Evolutionary conservation across 2,113 vertebrate species (phyloP).

Genomic region (Rhineura floridana): DNA sequence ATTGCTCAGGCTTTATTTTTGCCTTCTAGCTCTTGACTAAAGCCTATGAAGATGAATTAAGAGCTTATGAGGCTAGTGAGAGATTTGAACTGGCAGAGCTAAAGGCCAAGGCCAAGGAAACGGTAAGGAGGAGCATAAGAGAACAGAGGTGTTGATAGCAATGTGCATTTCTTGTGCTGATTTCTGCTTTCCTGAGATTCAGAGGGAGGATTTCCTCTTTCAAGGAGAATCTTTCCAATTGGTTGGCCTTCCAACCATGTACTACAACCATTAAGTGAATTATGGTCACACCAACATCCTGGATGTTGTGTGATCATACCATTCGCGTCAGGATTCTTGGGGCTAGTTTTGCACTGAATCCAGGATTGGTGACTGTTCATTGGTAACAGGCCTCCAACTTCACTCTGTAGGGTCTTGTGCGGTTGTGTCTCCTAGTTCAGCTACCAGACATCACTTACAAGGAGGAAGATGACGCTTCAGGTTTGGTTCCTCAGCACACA

Average conservation of each 20-base stretch:
- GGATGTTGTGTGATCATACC: background rate
- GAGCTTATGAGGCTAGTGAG: constrained; percentile 79
- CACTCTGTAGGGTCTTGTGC: background rate
- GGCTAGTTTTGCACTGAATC: background rate
- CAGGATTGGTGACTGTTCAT: background rate
- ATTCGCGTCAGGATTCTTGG: background rate
- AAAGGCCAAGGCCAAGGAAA: constrained; percentile 74
- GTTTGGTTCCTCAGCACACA: background rate
- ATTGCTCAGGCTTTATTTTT: constrained; percentile 20
- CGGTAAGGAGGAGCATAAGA: constrained; percentile 54
- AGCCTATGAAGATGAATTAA: constrained; percentile 83
- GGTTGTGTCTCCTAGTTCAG: background rate
- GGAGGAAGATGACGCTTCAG: background rate
- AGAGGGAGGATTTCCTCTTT: background rate
- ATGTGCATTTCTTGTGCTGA: background rate
- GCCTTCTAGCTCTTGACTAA: constrained; percentile 74
- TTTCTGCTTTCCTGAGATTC: background rate
- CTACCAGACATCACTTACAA: background rate
- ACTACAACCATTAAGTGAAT: background rate
- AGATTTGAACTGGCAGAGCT: constrained; percentile 71
- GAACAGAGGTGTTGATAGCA: background rate
- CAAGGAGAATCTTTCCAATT: background rate
- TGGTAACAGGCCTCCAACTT: background rate
- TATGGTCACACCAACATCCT: background rate
- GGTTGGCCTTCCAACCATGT: background rate